phyloP scores from a whole-genome alignment of 2,113 vertebrate genomes.

The Atrichornis clamosus region DNA sequence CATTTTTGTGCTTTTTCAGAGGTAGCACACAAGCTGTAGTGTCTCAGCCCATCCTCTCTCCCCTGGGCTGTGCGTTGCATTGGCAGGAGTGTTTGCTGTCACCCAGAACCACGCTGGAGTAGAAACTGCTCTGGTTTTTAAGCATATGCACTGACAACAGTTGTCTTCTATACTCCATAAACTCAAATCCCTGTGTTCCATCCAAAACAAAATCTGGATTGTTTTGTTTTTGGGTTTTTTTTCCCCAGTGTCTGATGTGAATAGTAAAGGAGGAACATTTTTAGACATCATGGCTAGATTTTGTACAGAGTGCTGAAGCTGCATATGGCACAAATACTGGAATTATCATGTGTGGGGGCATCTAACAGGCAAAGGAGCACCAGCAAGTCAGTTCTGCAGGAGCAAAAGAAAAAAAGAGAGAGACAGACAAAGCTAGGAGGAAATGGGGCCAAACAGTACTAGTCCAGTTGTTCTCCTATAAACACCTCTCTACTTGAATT shows the following conservation, averaged over 20 bases:
- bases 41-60: neutral
- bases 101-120: fast-evolving
- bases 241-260: neutral
- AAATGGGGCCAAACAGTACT: neutral
- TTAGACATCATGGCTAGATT: neutral
- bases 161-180: neutral
- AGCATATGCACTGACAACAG: neutral
- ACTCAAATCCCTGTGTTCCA: neutral
- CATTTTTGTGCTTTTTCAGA: neutral
- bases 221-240: neutral
- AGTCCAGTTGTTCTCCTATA: neutral
- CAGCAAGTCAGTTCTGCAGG: neutral
- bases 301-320: neutral
- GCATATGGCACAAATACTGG: neutral
- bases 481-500: neutral
- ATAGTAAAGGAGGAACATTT: neutral
- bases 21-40: too few species aligned
- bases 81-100: neutral
- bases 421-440: neutral
- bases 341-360: neutral
- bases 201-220: neutral
- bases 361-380: neutral
- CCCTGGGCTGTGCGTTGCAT: neutral
- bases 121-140: neutral
- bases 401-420: fast-evolving